These are phyloP conservation scores for Erythrolamprus reginae DNA, from an alignment of 2,113 vertebrate genomes.

Conservation along the genomic window DNA sequence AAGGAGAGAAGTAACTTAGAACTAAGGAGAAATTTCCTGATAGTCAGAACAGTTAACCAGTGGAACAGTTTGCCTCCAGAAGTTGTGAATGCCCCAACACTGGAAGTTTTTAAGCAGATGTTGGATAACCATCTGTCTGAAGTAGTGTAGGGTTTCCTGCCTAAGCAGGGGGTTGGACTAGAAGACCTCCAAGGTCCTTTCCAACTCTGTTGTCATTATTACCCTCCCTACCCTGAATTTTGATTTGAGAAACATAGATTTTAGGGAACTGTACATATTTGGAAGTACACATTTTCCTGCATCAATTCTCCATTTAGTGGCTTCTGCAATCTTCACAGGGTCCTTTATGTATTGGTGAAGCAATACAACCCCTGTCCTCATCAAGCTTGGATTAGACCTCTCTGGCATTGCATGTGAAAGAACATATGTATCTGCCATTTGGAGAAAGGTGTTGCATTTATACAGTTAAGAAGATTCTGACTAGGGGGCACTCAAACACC, in stretches of 20 bases:
- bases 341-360: neutral
- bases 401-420: neutral
- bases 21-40: too few species aligned
- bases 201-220: too few species aligned
- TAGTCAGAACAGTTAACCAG: too few species aligned
- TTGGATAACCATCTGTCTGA: too few species aligned
- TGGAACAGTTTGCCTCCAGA: too few species aligned
- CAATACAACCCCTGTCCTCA: neutral
- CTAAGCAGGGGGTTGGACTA: too few species aligned
- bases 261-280: neutral
- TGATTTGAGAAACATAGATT: neutral
- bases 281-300: neutral
- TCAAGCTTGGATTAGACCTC: neutral
- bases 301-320: neutral
- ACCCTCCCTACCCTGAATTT: neutral
- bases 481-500: neutral
- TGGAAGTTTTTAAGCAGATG: too few species aligned
- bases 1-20: too few species aligned
- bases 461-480: neutral
- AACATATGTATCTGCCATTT: neutral
- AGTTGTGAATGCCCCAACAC: too few species aligned
- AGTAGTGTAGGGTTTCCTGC: too few species aligned
- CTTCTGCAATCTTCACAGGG: neutral
- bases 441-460: neutral
- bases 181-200: too few species aligned